These are phyloP conservation scores for Galeopsomyia nigrocyanea DNA, from an alignment of 2,888 invertebrate genomes.

Conservation along the genomic window DNA sequence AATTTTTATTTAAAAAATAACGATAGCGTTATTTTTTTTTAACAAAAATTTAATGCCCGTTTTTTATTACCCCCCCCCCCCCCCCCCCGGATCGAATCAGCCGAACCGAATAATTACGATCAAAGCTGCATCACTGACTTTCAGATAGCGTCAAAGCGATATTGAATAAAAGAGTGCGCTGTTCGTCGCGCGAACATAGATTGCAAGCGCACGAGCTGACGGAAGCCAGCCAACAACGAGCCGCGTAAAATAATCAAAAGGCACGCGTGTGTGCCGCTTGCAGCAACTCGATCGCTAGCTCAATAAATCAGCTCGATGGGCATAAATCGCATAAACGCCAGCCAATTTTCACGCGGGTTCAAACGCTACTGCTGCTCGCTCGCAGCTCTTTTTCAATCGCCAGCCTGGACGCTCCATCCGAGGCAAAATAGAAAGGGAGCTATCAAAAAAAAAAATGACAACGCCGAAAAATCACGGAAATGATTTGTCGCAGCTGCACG, in stretches of 20 bases:
- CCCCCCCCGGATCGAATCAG: too few relatives aligned
- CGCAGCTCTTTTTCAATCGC: slow-evolving; percentile 19
- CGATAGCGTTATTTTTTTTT: too few relatives aligned
- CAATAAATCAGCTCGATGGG: slow-evolving; percentile 45
- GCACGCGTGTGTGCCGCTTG: slow-evolving; percentile 5
- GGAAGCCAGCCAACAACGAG: slow-evolving; percentile 2
- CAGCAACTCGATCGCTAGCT: slow-evolving; percentile 3
- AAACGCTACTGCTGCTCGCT: background rate
- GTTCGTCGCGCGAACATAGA: too few relatives aligned
- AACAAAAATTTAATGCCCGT: too few relatives aligned
- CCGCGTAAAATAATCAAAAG: slow-evolving; percentile 41
- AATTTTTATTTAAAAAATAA: too few relatives aligned
- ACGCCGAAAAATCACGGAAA: slow-evolving; percentile 39
- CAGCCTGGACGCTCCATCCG: slow-evolving; percentile 6
- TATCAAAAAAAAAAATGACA: slow-evolving; percentile 39
- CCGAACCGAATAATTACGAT: too few relatives aligned
- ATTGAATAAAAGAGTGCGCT: too few relatives aligned
- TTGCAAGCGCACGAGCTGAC: background rate
- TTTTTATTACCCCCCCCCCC: too few relatives aligned
- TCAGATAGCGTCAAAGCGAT: too few relatives aligned
- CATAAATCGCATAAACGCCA: slow-evolving; percentile 43
- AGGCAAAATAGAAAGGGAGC: slow-evolving; percentile 10
- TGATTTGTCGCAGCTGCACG: slow-evolving; percentile 42
- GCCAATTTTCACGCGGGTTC: slow-evolving; percentile 36
- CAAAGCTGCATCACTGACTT: too few relatives aligned